Evolutionary conservation across 1,140 invertebrate genomes (phyloP).

Genomic region (Penaeus indicus): DNA sequence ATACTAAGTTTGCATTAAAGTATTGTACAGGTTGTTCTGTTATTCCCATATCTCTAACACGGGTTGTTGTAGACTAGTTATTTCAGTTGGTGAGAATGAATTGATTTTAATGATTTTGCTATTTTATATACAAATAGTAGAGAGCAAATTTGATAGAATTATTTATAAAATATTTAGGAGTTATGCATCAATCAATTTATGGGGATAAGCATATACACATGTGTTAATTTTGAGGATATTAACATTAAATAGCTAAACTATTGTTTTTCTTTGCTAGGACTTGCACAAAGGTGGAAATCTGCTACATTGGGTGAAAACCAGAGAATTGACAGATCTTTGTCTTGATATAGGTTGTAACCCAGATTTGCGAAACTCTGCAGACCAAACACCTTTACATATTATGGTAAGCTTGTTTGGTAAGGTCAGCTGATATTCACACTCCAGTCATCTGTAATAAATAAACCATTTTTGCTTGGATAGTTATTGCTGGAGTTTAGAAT

Average conservation of each 20-base stretch:
- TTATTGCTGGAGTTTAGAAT: too few relatives aligned
- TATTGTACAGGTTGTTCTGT: background rate
- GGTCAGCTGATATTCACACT: background rate
- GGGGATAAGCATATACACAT: too few relatives aligned
- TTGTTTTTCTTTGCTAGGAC: slow-evolving; percentile 45
- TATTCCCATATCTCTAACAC: too few relatives aligned
- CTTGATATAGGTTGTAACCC: slow-evolving; percentile 60
- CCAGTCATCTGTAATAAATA: background rate
- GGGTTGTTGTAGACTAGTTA: too few relatives aligned
- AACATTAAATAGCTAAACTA: too few relatives aligned
- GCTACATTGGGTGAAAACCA: slow-evolving; percentile 63
- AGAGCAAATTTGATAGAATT: too few relatives aligned
- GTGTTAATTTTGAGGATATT: too few relatives aligned
- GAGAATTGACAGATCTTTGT: slow-evolving; percentile 59
- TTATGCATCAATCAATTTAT: too few relatives aligned
- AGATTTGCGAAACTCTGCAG: slow-evolving; percentile 49
- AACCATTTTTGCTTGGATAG: background rate
- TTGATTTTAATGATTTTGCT: too few relatives aligned
- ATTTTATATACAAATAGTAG: too few relatives aligned
- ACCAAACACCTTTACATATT: slow-evolving; percentile 48
- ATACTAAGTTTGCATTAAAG: slow-evolving; percentile 30
- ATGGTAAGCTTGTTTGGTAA: slow-evolving; percentile 1
- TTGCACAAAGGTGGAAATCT: slow-evolving; percentile 65
- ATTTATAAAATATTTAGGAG: too few relatives aligned
- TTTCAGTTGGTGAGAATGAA: too few relatives aligned